These are phyloP conservation scores for Crambe crambe DNA, from an alignment of 37 sponge, comb jelly and placozoan genomes.

Conservation along the genomic window DNA sequence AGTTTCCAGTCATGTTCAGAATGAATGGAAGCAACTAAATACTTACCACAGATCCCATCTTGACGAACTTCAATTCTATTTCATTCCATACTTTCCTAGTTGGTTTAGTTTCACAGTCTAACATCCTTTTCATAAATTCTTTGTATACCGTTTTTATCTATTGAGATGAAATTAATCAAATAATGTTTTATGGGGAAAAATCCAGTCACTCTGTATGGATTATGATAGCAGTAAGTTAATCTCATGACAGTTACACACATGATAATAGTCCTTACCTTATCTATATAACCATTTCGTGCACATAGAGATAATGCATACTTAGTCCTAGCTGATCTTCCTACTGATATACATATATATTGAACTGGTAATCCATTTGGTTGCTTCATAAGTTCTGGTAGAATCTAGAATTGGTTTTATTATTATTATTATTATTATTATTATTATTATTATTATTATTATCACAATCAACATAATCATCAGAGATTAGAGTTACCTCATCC, in stretches of 20 bases:
- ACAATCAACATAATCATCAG: too few species aligned
- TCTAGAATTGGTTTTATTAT: too few species aligned
- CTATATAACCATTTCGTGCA: conserved; percentile 24
- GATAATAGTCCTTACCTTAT: conserved; percentile 62
- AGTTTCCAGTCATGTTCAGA: too few species aligned
- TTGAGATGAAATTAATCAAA: background rate
- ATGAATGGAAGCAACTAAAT: too few species aligned
- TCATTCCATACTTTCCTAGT: conserved; percentile 18
- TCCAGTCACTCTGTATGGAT: too few species aligned
- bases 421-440: too few species aligned
- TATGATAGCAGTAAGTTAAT: too few species aligned
- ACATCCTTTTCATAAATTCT: background rate
- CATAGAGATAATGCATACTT: conserved; percentile 25
- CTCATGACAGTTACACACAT: too few species aligned
- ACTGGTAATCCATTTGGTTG: conserved; percentile 74
- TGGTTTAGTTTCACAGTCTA: background rate
- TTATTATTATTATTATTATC: too few species aligned
- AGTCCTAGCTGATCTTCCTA: conserved; percentile 46
- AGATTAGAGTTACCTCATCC: conserved; percentile 61
- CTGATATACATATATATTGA: conserved; percentile 19
- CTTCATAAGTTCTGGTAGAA: conserved; percentile 23
- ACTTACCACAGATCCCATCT: background rate
- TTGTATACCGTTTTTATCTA: background rate
- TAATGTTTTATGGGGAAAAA: too few species aligned
- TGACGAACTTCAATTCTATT: background rate